Evolutionary conservation across 2,113 vertebrate species (phyloP).

Genomic region (Diadophis punctatus): DNA sequence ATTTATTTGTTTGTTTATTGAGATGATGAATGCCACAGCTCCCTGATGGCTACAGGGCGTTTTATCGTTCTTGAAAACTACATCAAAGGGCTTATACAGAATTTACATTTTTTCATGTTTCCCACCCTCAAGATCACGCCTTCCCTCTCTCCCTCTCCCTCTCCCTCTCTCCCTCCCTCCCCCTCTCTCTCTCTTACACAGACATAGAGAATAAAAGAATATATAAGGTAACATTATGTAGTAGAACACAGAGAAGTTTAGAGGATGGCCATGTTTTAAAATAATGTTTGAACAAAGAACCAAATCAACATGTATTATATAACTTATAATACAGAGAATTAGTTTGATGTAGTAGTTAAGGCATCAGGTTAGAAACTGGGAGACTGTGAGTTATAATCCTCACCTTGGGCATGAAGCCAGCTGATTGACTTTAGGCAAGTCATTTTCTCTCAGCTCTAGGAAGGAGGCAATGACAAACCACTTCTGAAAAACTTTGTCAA

Average conservation of each 20-base stretch:
- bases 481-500: too few relatives aligned
- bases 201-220: not conserved
- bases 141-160: not conserved
- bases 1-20: not conserved
- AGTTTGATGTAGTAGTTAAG: not conserved
- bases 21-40: not conserved
- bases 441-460: not conserved
- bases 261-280: not conserved
- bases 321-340: not conserved
- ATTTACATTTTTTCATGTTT: not conserved
- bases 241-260: not conserved
- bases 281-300: not conserved
- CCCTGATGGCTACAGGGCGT: not conserved
- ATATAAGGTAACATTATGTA: not conserved
- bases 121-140: not conserved
- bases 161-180: rapidly evolving
- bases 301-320: not conserved
- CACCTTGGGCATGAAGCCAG: not conserved
- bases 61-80: not conserved
- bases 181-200: not conserved
- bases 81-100: not conserved
- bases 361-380: not conserved
- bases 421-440: not conserved
- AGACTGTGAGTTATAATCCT: not conserved
- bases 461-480: too few relatives aligned